Percentiles rank a stretch among this genome's conserved stretches.
These are phyloP conservation scores for Agrypnus murinus DNA, from an alignment of 2,888 invertebrate species.

Conservation along the genomic window DNA sequence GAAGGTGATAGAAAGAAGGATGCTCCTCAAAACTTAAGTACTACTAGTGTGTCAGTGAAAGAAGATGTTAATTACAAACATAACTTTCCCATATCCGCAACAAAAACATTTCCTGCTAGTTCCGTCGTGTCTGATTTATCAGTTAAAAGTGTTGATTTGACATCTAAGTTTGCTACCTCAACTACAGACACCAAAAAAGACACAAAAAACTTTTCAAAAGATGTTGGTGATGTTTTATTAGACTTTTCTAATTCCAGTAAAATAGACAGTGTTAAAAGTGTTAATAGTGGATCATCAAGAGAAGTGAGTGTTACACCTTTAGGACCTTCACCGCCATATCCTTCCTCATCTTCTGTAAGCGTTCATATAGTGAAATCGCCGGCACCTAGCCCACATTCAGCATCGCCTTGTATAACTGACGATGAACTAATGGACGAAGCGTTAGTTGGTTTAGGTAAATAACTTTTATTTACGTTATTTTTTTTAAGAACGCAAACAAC, in stretches of 20 bases:
- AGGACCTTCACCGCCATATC: constrained; percentile 68
- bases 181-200: constrained; percentile 67
- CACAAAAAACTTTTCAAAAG: constrained; percentile 58
- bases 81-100: constrained; percentile 59
- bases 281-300: constrained; percentile 28
- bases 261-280: constrained; percentile 33
- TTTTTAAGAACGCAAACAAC: constrained; percentile 12
- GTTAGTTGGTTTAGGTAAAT: constrained; percentile 85
- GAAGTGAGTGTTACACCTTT: constrained; percentile 31
- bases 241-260: constrained; percentile 75
- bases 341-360: constrained; percentile 80
- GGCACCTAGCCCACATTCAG: constrained; percentile 80
- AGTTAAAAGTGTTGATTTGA: constrained; percentile 70
- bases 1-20: constrained; percentile 63
- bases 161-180: constrained; percentile 71
- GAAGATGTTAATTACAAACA: constrained; percentile 63
- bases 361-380: constrained; percentile 87
- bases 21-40: constrained; percentile 60
- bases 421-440: constrained; percentile 95
- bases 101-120: constrained; percentile 60
- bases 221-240: constrained; percentile 77
- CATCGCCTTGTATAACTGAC: constrained; percentile 88
- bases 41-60: constrained; percentile 55
- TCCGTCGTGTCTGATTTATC: constrained; percentile 58
- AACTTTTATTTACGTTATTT: constrained; percentile 60